These are phyloP conservation scores for Drosophila lowei DNA, from an alignment of 1,140 invertebrate genomes.

Conservation along the genomic window DNA sequence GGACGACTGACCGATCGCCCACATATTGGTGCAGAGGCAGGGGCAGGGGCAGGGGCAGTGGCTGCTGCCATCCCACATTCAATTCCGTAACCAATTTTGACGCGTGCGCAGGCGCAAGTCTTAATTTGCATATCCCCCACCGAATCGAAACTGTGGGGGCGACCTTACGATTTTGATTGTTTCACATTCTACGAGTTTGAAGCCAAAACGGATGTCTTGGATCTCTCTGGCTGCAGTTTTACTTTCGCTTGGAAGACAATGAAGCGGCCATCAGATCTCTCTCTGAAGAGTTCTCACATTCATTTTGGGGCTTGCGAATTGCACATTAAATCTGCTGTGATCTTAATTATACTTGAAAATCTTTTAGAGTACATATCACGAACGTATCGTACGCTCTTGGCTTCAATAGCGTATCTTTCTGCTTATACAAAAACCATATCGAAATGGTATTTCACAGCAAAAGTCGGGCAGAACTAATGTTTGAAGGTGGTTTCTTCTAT, in stretches of 20 bases:
- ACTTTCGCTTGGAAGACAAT: constrained; percentile 11
- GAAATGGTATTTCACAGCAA: background rate
- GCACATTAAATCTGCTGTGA: too few species aligned
- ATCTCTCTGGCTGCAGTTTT: constrained; percentile 14
- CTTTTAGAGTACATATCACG: too few species aligned
- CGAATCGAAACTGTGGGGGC: constrained; percentile 23
- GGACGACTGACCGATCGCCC: constrained; percentile 34
- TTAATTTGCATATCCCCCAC: constrained; percentile 30
- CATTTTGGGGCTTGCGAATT: too few species aligned
- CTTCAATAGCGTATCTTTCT: too few species aligned
- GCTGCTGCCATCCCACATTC: constrained; percentile 20
- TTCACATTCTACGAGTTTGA: constrained; percentile 12
- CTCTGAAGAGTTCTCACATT: too few species aligned
- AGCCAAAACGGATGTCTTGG: constrained; percentile 13
- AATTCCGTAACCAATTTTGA: constrained; percentile 33
- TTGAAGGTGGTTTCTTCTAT: background rate
- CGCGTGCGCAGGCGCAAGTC: constrained; percentile 43
- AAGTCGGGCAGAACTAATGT: background rate
- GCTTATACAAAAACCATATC: background rate
- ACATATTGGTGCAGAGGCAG: constrained; percentile 8
- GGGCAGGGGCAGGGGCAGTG: constrained; percentile 1
- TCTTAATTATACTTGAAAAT: too few species aligned
- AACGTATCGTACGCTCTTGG: too few species aligned
- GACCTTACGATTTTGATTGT: constrained; percentile 5
- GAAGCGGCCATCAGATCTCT: too few species aligned